A percentile compares a stretch with the other conserved stretches of the same genome.
phyloP scores from a whole-genome alignment of 2,113 vertebrate genomes.

The Scophthalmus maximus region DNA sequence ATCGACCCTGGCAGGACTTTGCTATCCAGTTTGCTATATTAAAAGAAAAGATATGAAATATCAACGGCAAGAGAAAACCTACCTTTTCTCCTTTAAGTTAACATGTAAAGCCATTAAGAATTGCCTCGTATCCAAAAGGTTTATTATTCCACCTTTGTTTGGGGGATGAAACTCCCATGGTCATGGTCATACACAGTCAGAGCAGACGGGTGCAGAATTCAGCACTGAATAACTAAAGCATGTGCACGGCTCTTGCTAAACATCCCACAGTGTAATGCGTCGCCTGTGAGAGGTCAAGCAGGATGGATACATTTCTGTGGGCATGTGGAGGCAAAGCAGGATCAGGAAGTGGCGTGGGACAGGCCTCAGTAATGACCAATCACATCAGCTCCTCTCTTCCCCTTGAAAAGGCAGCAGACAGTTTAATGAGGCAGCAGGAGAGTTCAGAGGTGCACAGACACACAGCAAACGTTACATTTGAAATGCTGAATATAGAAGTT shows the following conservation, averaged over 20 bases:
- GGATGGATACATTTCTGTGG: not conserved
- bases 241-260: not conserved
- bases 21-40: too few species aligned
- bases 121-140: not conserved
- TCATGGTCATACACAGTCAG: not conserved
- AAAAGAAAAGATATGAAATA: too few species aligned
- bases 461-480: not conserved
- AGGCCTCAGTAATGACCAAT: conserved; percentile 10
- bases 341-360: not conserved
- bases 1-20: too few species aligned
- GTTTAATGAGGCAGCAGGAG: conserved; percentile 16
- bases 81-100: too few species aligned
- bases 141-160: not conserved
- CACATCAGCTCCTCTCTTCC: conserved; percentile 10
- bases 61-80: too few species aligned
- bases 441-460: not conserved
- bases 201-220: not conserved
- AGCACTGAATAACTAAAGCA: not conserved
- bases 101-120: too few species aligned
- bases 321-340: not conserved
- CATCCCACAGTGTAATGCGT: not conserved
- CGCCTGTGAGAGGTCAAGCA: not conserved
- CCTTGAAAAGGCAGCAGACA: conserved; percentile 21
- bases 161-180: not conserved
- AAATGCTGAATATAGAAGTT: not conserved